phyloP scores from a whole-genome alignment of 2,888 invertebrate genomes.

The Penaeus monodon region DNA sequence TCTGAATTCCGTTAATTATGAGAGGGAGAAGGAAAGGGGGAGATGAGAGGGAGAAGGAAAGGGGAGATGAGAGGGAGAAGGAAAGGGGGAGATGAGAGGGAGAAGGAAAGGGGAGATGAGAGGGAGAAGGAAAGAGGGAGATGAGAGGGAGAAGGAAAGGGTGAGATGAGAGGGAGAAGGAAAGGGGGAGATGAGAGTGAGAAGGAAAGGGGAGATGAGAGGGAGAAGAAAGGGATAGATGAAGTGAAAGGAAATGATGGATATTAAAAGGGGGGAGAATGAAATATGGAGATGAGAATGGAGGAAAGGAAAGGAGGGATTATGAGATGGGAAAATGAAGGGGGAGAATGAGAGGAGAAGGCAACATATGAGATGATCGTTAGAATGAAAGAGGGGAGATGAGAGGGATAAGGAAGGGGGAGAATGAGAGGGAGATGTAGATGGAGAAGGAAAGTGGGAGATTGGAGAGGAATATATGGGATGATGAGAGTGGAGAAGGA shows the following conservation, averaged over 20 bases:
- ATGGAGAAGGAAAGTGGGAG: not conserved
- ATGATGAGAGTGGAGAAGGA: too few species aligned
- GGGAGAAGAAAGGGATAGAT: not conserved
- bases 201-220: not conserved
- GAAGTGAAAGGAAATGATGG: too few species aligned
- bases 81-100: too few species aligned
- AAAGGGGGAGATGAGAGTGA: not conserved
- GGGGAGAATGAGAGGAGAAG: not conserved
- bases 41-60: not conserved
- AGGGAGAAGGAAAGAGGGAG: too few species aligned
- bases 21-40: not conserved
- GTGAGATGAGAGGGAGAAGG: not conserved
- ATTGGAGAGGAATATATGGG: too few species aligned
- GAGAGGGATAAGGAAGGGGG: not conserved
- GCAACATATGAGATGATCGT: too few species aligned
- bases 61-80: too few species aligned
- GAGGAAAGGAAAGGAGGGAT: not conserved
- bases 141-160: not conserved
- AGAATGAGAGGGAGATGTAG: not conserved
- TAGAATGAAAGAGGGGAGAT: not conserved
- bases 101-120: too few species aligned
- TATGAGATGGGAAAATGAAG: too few species aligned
- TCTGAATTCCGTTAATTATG: not conserved
- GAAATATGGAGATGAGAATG: not conserved
- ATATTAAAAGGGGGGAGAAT: too few species aligned